Conservation (phyloP, 2,113 vertebrate species). For the Pycnonotus jocosus region DNA sequence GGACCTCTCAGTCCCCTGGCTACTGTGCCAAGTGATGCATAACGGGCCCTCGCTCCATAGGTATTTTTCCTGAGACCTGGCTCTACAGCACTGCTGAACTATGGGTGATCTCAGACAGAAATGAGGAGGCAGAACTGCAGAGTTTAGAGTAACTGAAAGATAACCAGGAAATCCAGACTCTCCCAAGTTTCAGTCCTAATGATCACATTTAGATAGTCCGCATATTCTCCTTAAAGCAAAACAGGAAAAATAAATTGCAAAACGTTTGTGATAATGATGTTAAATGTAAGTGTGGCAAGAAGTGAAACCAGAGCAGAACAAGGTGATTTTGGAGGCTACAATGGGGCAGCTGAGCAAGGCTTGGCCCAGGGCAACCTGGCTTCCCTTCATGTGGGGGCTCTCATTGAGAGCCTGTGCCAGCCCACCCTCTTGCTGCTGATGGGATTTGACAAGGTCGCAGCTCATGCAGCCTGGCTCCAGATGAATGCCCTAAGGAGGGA, state of each 20-base stretch:
- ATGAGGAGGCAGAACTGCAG: background rate
- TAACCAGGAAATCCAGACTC: background rate
- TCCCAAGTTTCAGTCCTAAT: background rate
- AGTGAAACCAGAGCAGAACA: background rate
- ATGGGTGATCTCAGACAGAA: background rate
- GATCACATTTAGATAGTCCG: background rate
- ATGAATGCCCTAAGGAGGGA: background rate
- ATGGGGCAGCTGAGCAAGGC: background rate
- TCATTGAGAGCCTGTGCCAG: background rate
- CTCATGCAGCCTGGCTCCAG: background rate
- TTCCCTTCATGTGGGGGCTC: background rate
- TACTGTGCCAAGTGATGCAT: background rate
- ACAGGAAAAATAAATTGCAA: background rate
- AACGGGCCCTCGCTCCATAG: background rate
- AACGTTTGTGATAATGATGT: background rate
- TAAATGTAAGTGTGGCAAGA: background rate
- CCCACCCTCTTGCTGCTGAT: background rate
- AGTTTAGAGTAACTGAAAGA: background rate
- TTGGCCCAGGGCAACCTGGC: background rate
- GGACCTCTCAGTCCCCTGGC: background rate
- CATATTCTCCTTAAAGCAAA: background rate
- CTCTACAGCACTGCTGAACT: background rate
- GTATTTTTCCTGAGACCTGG: background rate
- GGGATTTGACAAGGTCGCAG: constrained; percentile 33
- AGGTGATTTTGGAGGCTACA: background rate